Evolutionary conservation across 2,888 invertebrate species (phyloP).

Genomic region (Pediacus dermestoides): DNA sequence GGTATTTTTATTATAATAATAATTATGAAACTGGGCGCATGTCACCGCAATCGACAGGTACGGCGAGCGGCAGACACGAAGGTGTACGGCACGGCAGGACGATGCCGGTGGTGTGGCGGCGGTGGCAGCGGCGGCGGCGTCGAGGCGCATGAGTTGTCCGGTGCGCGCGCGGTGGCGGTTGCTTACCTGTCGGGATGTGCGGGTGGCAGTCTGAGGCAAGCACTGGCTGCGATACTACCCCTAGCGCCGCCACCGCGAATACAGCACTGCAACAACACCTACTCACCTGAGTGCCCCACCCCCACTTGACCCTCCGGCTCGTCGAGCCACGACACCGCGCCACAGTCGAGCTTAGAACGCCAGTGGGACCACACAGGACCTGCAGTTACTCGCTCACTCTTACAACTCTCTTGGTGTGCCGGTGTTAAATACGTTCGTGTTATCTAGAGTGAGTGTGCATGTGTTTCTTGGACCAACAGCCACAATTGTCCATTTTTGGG

Average conservation of each 20-base stretch:
- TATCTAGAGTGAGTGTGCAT: conserved; percentile 19
- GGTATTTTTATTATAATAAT: too few relatives aligned
- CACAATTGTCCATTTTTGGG: conserved; percentile 22
- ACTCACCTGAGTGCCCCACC: conserved; percentile 62
- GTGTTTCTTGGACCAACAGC: conserved; percentile 19
- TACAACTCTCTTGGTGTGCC: neutral
- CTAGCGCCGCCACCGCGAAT: conserved; percentile 56
- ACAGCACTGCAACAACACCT: conserved; percentile 48
- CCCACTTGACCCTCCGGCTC: conserved; percentile 48
- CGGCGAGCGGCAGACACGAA: conserved; percentile 7
- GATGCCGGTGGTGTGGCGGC: conserved; percentile 5
- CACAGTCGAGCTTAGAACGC: conserved; percentile 42
- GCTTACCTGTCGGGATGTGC: conserved; percentile 52
- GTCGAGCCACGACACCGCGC: conserved; percentile 42
- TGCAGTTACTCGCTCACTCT: neutral
- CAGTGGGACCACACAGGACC: conserved; percentile 29
- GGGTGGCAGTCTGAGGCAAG: conserved; percentile 48
- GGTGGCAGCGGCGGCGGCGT: conserved; percentile 19
- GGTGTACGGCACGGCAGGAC: conserved; percentile 3
- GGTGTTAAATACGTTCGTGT: conserved; percentile 1
- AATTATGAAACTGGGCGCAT: too few relatives aligned
- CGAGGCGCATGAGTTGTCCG: conserved; percentile 20
- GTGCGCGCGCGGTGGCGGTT: conserved; percentile 30
- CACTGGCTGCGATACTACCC: conserved; percentile 57
- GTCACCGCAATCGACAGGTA: conserved; percentile 15